Percentiles rank a stretch among this genome's conserved stretches.
phyloP scores from a whole-genome alignment of 2,888 invertebrate species.

The Microplitis manilae region DNA sequence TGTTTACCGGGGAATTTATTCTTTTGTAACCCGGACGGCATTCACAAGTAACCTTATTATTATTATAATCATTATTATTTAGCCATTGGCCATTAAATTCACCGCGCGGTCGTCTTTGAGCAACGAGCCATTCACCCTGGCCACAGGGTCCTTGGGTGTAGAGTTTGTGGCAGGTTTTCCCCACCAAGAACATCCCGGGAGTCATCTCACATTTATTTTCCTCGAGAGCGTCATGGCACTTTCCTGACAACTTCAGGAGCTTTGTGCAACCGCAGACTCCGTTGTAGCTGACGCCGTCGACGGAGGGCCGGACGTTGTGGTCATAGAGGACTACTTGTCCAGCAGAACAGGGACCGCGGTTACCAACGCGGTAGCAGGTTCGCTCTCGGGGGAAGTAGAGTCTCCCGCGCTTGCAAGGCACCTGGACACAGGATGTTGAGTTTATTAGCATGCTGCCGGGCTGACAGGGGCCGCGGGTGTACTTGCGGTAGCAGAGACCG shows the following conservation, averaged over 20 bases:
- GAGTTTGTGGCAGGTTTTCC: conserved; percentile 82
- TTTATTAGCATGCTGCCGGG: conserved; percentile 80
- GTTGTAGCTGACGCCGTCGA: conserved; percentile 87
- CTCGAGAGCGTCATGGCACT: conserved; percentile 58
- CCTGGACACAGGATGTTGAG: conserved; percentile 78
- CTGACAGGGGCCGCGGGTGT: conserved; percentile 85
- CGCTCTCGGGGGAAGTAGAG: conserved; percentile 83
- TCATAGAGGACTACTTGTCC: conserved; percentile 87
- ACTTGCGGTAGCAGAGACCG: conserved; percentile 83
- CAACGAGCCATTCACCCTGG: conserved; percentile 80
- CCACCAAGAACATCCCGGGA: conserved; percentile 78
- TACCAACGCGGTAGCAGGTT: conserved; percentile 85
- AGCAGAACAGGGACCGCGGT: conserved; percentile 81
- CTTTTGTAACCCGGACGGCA: conserved; percentile 80
- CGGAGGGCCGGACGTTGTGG: conserved; percentile 82
- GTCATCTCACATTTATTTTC: conserved; percentile 75
- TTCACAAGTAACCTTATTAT: conserved; percentile 76
- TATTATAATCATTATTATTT: conserved; percentile 52
- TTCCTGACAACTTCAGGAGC: conserved; percentile 64
- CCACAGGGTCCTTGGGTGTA: conserved; percentile 86
- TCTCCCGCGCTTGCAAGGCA: conserved; percentile 83
- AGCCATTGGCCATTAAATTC: conserved; percentile 54
- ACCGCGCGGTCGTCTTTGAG: conserved; percentile 70
- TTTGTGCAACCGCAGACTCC: conserved; percentile 84
- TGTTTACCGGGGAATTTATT: conserved; percentile 50